Base-by-base conservation (phyloP, 2,113 vertebrate species). In the Vulpes vulpes region DNA sequence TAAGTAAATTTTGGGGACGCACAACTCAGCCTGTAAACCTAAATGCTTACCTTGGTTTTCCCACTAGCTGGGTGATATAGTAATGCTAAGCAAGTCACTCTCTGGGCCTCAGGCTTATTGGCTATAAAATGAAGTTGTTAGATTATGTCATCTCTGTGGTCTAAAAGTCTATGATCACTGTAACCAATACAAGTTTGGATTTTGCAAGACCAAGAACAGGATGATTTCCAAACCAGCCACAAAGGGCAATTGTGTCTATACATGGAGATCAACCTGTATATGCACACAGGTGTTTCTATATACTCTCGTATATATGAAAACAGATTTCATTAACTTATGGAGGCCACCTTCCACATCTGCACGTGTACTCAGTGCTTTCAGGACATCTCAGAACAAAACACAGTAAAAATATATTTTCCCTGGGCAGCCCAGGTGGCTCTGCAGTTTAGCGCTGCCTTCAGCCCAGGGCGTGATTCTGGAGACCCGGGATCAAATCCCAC, bases 221-320 rank as follows among this genome's bases (percentile, higher is more conserved):
- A 60, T 22, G 78, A 89, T 90, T 92, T 94, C 96, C 88, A 94
- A 91, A 85, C 57, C 35, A 85, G 59, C 16, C 85, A 82, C 84
- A 97, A 95, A 90, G 27, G 67, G 82, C 64, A 71, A 67, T 78
- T 85, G 76, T 90, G 85, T 65, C 23, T 30, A 15, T 11, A 38
- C 2, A 0, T 51, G 55, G 65, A 89, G 76, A 30, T 16, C 5
- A 20, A 65, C 53, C 17, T 51, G 80, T n/a, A 2, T n/a, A 8
- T 23, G 7, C 60, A 82, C 7, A 30, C 1, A 10, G 11, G 11
- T 53, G 67, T 79, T 59, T 93, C n/a, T 76, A 0, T 15, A 3
- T n/a, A 49, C 30, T 59, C 94, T 22, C 19, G 25, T 19, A 35
- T 11, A 19, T 38, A 11, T 9, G 65, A 69, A 95, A 85, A 57